phyloP scores from a whole-genome alignment of 92 coral and sea anemone genomes.

The Phymanthus crucifer region DNA sequence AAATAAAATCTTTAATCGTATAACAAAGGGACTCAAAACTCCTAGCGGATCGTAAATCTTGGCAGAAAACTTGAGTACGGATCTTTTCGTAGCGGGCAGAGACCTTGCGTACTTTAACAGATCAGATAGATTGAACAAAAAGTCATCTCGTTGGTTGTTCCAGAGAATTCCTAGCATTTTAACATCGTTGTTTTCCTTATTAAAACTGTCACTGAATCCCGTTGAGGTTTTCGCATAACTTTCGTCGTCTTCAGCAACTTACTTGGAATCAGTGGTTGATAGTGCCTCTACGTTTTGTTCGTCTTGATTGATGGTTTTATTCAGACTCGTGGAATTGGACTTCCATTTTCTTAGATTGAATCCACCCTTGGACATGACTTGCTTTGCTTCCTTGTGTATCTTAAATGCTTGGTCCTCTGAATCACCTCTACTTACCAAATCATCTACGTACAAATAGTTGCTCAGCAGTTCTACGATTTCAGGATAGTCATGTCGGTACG shows the following conservation, averaged over 20 bases:
- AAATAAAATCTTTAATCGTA: slow-evolving; percentile 65
- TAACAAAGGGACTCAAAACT: slow-evolving; percentile 57
- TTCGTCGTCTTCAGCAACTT: slow-evolving; percentile 4
- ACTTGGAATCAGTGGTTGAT: background rate
- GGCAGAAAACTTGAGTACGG: slow-evolving; percentile 60
- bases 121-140: slow-evolving; percentile 44
- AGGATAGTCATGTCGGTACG: slow-evolving; percentile 12
- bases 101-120: slow-evolving; percentile 36
- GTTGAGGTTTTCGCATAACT: slow-evolving; percentile 21
- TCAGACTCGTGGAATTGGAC: background rate
- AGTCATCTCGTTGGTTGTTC: slow-evolving; percentile 55
- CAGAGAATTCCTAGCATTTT: slow-evolving; percentile 59
- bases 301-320: background rate
- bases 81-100: slow-evolving; percentile 63
- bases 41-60: slow-evolving; percentile 77
- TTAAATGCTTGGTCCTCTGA: slow-evolving; percentile 14
- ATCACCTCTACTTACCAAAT: slow-evolving; percentile 28
- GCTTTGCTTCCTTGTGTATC: background rate
- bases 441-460: slow-evolving; percentile 45
- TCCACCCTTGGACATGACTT: slow-evolving; percentile 22
- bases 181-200: slow-evolving; percentile 2
- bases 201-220: background rate
- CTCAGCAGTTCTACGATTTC: slow-evolving; percentile 30
- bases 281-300: background rate
- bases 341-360: background rate